Evolutionary conservation across 2,113 vertebrate genomes (phyloP).

Genomic region (Camelus dromedarius): DNA sequence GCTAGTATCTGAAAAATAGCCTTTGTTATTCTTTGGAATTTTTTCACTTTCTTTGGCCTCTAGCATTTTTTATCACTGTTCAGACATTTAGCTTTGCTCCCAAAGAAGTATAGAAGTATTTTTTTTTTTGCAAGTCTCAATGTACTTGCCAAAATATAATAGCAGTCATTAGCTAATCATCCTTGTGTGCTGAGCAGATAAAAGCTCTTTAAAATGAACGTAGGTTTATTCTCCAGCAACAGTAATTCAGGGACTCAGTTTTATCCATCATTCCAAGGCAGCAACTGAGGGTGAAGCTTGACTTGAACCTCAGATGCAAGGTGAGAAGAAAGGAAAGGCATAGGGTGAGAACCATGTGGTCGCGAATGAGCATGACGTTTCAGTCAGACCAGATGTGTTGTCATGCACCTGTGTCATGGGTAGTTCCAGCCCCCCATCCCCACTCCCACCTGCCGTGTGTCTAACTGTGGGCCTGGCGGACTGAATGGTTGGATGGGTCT

Average conservation of each 20-base stretch:
- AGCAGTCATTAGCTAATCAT: neutral
- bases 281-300: neutral
- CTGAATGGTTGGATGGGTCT: neutral
- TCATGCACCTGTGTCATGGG: neutral
- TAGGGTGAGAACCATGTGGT: neutral
- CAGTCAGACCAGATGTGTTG: neutral
- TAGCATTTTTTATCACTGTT: slow-evolving; percentile 63
- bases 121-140: slow-evolving; percentile 11
- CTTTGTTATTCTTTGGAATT: slow-evolving; percentile 22
- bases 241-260: neutral
- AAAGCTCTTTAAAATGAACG: slow-evolving; percentile 11
- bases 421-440: neutral
- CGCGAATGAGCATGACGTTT: neutral
- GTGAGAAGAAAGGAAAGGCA: neutral
- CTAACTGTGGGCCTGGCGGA: neutral
- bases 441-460: neutral
- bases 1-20: neutral
- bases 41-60: slow-evolving; percentile 22
- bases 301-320: neutral
- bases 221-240: neutral
- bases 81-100: slow-evolving; percentile 1
- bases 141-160: slow-evolving; percentile 15
- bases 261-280: neutral
- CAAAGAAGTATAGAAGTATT: neutral
- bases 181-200: neutral